Base-by-base conservation (phyloP, 2,113 vertebrate species). In the Macrotus californicus region DNA sequence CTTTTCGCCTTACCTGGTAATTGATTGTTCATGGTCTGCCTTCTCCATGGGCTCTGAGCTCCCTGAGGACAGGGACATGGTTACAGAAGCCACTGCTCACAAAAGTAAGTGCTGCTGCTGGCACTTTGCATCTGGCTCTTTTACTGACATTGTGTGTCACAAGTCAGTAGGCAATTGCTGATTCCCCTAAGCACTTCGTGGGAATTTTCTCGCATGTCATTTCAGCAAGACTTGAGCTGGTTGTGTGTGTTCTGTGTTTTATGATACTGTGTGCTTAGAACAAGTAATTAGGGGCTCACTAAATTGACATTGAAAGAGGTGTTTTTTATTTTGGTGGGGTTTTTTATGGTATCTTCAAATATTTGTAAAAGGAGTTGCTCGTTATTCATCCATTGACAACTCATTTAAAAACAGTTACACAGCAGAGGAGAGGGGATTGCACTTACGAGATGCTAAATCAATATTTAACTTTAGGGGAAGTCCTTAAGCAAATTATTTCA, bases 301-400 rank as follows among this genome's bases (percentile, higher is more conserved):
- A 59, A 56, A 36, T n/a, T 13, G n/a, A 89, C n/a, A 41, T 34
- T 26, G 29, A 69, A 87, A 84, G 43, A 43, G n/a, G 15, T 84
- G 77, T 79, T 82, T 61, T 72, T 64, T 50, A 54, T 70, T 48
- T 84, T 69, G 46, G 43, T 90, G 56, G 22, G 94, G 92, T 1
- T 41, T 67, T 96, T 96, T 96, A 92, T 50, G 29, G 67, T 93
- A 21, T 77, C 83, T 91, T 87, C 67, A 80, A 80, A 94, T 94
- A 26, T 50, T 6, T 96, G n/a, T 39, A 80, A n/a, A 92, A 84
- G 46, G n/a, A 50, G 39, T 69, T 59, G 21, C 59, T 92, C 66
- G 18, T 87, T 59, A 93, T 83, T 67, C 52, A 87, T 46, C 46
- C 67, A 59, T 54, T 80, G 56, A 67, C 61, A 84, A 66, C 73